Evolutionary conservation across 2,888 invertebrate species (phyloP), one percentile per base, ranked within the genome.

Genomic region (Scaptomyza polygonia): DNA sequence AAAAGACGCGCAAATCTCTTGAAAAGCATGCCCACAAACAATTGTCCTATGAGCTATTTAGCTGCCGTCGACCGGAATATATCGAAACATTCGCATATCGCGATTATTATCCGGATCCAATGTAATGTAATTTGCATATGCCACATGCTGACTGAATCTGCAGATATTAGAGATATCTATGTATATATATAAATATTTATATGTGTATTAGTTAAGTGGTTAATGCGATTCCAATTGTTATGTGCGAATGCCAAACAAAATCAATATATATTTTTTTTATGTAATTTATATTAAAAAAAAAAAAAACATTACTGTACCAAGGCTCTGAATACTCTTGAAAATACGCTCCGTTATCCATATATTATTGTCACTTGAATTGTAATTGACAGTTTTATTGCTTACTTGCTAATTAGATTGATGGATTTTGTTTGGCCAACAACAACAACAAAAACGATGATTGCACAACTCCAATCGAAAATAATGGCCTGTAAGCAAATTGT

Each of bases 51-150:
- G 94, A 95, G 66, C 88, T 95, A 12, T 92, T 98, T 58, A 94
- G 95, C 47, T 97, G 98, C 81, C 95, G 95, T 52, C 95, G 96
- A 2, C 97, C 96, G 59, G 95, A 75, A 8, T 91, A 86, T 51
- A 81, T 88, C 5, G 90, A 90, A 43, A 67, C 69, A 43, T 89
- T 91, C 52, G 89, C 91, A 47, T 90, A 89, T 64, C 89, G 91
- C 6, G 89, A 90, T 39, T 88, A 76, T 47, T 90, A 90, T 74
- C 89, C 90, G 30, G 80, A 88, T 12, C 51, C 84, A 4, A 47
- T 86, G 5, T 82, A 64, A 64, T 8, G n/a, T n/a, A 11, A 12
- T 3, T n/a, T 18, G n/a, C 47, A 48, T 48, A 18, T 48, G 40
- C 42, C 49, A 52, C 51, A 59, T 32, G n/a, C n/a, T 57, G 72